Conservation (phyloP, 2,113 vertebrate species). For the Tor tambroides region DNA sequence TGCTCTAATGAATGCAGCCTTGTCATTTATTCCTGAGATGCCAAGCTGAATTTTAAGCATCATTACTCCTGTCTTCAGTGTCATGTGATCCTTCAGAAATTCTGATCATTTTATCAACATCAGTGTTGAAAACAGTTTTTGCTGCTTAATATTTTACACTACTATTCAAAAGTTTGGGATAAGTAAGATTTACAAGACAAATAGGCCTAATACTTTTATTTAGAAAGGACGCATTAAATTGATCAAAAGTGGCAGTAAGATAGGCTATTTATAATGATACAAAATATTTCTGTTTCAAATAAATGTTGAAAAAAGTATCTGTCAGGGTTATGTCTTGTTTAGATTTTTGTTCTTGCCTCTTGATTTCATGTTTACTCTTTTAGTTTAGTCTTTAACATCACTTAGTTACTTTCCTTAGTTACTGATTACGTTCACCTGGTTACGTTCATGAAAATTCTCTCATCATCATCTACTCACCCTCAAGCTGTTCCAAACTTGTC, state of each 20-base stretch:
- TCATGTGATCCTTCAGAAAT: background rate
- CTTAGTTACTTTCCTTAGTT: background rate
- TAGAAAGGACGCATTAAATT: background rate
- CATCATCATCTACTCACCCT: background rate
- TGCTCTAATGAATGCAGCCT: too few relatives aligned
- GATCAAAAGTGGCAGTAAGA: background rate
- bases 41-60: background rate
- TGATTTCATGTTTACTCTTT: background rate
- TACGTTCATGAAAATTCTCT: background rate
- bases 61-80: too few relatives aligned
- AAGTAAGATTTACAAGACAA: background rate
- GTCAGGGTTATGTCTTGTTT: background rate
- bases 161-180: background rate
- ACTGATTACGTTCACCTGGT: background rate
- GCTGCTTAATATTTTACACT: background rate
- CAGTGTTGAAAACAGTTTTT: background rate
- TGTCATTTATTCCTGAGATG: background rate
- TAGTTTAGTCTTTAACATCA: background rate
- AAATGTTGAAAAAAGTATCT: background rate
- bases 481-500: background rate
- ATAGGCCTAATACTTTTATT: background rate
- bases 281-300: too few relatives aligned
- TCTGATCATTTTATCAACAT: background rate
- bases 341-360: background rate
- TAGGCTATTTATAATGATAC: too few relatives aligned